A percentile compares a stretch with the other conserved stretches of the same genome.
phyloP scores from a whole-genome alignment of 2,888 invertebrate species.

The Venustoraphidia nigricollis region DNA sequence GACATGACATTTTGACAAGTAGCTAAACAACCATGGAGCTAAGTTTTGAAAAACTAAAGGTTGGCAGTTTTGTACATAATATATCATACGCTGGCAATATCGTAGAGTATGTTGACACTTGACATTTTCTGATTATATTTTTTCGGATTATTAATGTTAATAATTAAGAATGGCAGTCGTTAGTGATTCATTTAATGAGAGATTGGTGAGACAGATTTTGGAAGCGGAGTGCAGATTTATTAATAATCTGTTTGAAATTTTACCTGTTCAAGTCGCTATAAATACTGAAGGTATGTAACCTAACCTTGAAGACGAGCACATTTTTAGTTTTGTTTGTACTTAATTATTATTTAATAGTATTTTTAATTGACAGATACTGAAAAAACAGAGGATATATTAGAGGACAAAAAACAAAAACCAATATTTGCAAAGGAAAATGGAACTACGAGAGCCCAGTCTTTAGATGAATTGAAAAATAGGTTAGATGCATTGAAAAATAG shows the following conservation, averaged over 20 bases:
- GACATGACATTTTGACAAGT: too few relatives aligned
- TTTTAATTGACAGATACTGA: conserved; percentile 21
- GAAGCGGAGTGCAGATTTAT: conserved; percentile 40
- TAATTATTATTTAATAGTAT: conserved; percentile 3
- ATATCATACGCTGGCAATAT: too few relatives aligned
- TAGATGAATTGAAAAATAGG: conserved; percentile 47
- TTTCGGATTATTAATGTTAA: too few relatives aligned
- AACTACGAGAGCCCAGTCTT: conserved; percentile 36
- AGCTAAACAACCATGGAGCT: too few relatives aligned
- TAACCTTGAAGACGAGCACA: background rate
- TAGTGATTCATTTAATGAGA: conserved; percentile 19
- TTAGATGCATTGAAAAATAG: conserved; percentile 46
- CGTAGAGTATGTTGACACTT: too few relatives aligned
- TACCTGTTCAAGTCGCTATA: conserved; percentile 34
- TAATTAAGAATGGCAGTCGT: too few relatives aligned
- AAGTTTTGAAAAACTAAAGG: too few relatives aligned
- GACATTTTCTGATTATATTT: too few relatives aligned
- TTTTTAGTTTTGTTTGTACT: conserved; percentile 4
- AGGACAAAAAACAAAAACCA: conserved; percentile 11
- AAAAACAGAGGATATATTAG: conserved; percentile 20
- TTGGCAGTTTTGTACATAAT: too few relatives aligned
- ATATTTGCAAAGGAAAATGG: conserved; percentile 21
- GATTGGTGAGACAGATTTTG: conserved; percentile 27
- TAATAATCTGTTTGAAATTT: conserved; percentile 37
- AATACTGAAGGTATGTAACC: conserved; percentile 23